phyloP scores from a whole-genome alignment of 2,113 vertebrate genomes.

The Ursus arctos region DNA sequence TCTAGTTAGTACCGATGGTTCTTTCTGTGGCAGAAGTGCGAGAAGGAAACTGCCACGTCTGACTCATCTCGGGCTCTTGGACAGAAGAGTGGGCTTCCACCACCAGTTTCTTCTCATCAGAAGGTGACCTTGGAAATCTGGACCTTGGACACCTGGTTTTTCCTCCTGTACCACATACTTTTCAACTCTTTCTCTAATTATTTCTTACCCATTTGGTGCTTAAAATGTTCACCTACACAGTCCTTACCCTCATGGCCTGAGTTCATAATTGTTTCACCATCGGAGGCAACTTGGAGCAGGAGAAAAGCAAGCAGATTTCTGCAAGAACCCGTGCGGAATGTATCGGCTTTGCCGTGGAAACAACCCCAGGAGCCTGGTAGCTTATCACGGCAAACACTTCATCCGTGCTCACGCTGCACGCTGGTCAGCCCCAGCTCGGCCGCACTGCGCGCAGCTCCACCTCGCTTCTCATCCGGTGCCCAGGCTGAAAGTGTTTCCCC shows the following conservation, averaged over 20 bases:
- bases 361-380: not conserved
- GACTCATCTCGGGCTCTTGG: not conserved
- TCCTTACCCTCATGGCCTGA: not conserved
- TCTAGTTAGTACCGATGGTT: not conserved
- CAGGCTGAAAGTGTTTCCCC: not conserved
- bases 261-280: not conserved
- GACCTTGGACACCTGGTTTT: not conserved
- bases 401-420: not conserved
- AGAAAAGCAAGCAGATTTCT: constrained; percentile 17
- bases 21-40: not conserved
- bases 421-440: not conserved
- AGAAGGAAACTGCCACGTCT: not conserved
- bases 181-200: constrained; percentile 15
- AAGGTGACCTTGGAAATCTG: not conserved
- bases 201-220: constrained; percentile 15
- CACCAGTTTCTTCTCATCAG: not conserved
- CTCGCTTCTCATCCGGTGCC: not conserved
- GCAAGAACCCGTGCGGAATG: not conserved
- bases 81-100: not conserved
- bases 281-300: not conserved
- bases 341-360: not conserved
- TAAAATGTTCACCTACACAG: not conserved
- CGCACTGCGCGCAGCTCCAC: not conserved
- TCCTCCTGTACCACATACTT: not conserved
- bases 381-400: not conserved